These are phyloP conservation scores for Chaetura pelagica DNA, from an alignment of 2,113 vertebrate species.

Conservation along the genomic window DNA sequence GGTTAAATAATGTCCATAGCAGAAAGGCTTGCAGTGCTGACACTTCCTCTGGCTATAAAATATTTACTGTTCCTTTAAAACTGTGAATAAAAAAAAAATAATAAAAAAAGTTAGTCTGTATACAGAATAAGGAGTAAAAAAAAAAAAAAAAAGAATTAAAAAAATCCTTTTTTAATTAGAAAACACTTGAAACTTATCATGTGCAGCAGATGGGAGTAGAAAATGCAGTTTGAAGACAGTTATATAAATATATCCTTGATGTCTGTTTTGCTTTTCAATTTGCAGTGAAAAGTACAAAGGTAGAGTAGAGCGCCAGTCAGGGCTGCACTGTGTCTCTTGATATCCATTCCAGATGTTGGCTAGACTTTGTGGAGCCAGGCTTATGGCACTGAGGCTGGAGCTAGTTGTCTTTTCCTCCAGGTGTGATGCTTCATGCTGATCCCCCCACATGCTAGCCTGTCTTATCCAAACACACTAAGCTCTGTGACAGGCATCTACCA, in stretches of 20 bases:
- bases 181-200: constrained; percentile 86
- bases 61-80: constrained; percentile 67
- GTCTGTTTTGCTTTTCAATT: constrained; percentile 90
- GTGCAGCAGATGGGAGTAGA: constrained; percentile 87
- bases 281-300: constrained; percentile 86
- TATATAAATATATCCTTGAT: constrained; percentile 88
- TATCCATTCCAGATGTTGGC: constrained; percentile 99
- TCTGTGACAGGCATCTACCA: constrained; percentile 78
- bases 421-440: constrained; percentile 96
- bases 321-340: constrained; percentile 85
- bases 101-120: constrained; percentile 24
- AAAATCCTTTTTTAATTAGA: constrained; percentile 80
- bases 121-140: constrained; percentile 57
- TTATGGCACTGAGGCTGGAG: constrained; percentile 86
- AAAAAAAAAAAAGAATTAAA: constrained; percentile 46
- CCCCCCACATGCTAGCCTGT: constrained; percentile 85
- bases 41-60: constrained; percentile 37
- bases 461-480: constrained; percentile 90
- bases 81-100: constrained; percentile 19
- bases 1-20: constrained; percentile 19
- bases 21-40: constrained; percentile 26
- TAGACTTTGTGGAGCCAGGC: constrained; percentile 96
- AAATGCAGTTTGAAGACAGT: constrained; percentile 86
- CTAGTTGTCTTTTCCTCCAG: constrained; percentile 94
- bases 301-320: constrained; percentile 79